Conservation (phyloP, 2,888 invertebrate genomes). For the Habroteleia sp. region DNA sequence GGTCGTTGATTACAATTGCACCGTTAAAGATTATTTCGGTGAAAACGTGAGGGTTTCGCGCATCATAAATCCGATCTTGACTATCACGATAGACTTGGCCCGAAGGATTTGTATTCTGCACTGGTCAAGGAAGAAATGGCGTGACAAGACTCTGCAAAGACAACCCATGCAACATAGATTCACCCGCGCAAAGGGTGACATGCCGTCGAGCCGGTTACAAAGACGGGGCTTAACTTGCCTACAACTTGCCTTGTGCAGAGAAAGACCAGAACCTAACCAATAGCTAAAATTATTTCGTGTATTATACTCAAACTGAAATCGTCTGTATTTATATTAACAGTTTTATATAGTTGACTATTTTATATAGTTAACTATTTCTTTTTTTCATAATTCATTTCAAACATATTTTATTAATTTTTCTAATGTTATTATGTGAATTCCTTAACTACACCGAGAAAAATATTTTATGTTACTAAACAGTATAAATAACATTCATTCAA, state of each 20-base stretch:
- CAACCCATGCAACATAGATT: slow-evolving; percentile 78
- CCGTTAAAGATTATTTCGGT: slow-evolving; percentile 38
- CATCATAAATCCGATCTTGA: slow-evolving; percentile 36
- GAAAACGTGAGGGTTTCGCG: slow-evolving; percentile 48
- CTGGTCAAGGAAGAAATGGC: slow-evolving; percentile 75
- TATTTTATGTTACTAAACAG: too few relatives aligned
- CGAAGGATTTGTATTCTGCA: slow-evolving; percentile 62
- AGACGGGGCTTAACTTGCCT: slow-evolving; percentile 66
- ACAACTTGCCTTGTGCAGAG: slow-evolving; percentile 77
- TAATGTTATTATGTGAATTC: too few relatives aligned
- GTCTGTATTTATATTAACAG: slow-evolving; percentile 1
- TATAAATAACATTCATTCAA: too few relatives aligned
- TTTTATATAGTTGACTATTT: too few relatives aligned
- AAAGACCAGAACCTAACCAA: slow-evolving; percentile 77
- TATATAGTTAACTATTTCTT: too few relatives aligned
- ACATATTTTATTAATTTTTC: too few relatives aligned
- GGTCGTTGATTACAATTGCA: slow-evolving; percentile 25
- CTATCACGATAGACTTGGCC: slow-evolving; percentile 55
- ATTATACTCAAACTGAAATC: slow-evolving; percentile 26
- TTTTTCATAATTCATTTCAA: too few relatives aligned
- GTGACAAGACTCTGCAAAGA: slow-evolving; percentile 79
- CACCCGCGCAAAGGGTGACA: slow-evolving; percentile 81
- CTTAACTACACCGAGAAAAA: too few relatives aligned
- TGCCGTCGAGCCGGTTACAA: slow-evolving; percentile 80
- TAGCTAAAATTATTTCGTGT: slow-evolving; percentile 69